Evolutionary conservation across 1,140 invertebrate species (phyloP).

Genomic region (Drosophila ficusphila): DNA sequence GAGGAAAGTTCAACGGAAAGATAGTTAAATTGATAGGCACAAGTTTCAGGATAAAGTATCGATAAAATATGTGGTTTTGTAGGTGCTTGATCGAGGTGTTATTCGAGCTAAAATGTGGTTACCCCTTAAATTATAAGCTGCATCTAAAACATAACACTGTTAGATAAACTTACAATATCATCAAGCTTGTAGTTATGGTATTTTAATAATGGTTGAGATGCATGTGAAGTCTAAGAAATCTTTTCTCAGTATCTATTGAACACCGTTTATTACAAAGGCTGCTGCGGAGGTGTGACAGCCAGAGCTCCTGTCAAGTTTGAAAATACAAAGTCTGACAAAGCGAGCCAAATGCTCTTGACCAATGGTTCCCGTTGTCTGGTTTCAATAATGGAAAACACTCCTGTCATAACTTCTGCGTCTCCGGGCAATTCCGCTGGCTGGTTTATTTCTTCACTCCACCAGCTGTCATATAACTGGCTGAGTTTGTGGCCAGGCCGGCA

Average conservation of each 20-base stretch:
- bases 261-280: not conserved
- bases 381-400: slow-evolving; percentile 27
- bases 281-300: slow-evolving; percentile 7
- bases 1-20: slow-evolving; percentile 50
- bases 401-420: slow-evolving; percentile 9
- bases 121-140: too few species aligned
- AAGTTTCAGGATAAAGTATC: not conserved
- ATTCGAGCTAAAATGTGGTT: not conserved
- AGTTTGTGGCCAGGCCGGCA: slow-evolving; percentile 32
- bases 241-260: too few species aligned
- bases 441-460: slow-evolving; percentile 9
- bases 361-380: not conserved
- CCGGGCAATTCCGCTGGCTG: slow-evolving; percentile 5
- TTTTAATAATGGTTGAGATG: too few species aligned
- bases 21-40: slow-evolving; percentile 46
- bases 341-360: not conserved
- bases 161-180: too few species aligned
- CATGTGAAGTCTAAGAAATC: too few species aligned
- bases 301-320: slow-evolving; percentile 26
- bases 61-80: not conserved
- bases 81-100: not conserved
- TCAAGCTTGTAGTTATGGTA: too few species aligned
- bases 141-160: too few species aligned
- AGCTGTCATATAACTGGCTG: slow-evolving; percentile 19
- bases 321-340: slow-evolving; percentile 47